Evolutionary conservation across 2,888 invertebrate species (phyloP), one percentile per base, ranked within the genome.

Genomic region (Brachynemurus nebulosus): DNA sequence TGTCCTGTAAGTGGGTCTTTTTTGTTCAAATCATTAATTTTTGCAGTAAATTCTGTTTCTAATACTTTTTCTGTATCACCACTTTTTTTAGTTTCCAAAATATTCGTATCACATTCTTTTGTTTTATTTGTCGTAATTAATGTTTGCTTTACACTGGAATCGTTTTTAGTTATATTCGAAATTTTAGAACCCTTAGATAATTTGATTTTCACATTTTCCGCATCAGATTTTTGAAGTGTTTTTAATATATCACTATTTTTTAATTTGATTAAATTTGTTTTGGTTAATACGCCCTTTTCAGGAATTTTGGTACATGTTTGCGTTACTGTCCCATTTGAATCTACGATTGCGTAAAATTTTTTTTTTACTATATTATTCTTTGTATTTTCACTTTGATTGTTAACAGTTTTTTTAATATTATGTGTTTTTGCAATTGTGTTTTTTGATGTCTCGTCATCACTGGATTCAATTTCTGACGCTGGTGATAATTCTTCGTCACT

Each of bases 401-500:
- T 23, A 9, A 14, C 16, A 23, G 18, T 20, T 12, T 14, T 19
- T 6, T 23, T 23, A 16, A 11, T 6, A n/a, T 25, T 20, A 20
- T n/a, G 12, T 39, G 18, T 9, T n/a, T 3, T 5, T n/a, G 14
- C 16, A 25, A 19, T 23, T 35, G 11, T 33, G 4, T 4, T 14
- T 6, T 16, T 19, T 12, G 4, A 8, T 5, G 39, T 16, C 39
- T 48, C 48, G 2, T 20, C 40, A 16, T 46, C 48, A 21, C 44
- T 48, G 5, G 44, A 44, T 12, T 48, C 48, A 16, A 44, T 21
- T 6, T 46, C 46, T 16, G 48, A 44, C 8, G 41, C 44, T 17
- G 48, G 48, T 12, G 48, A 48, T 27, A 48, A 33, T 39, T 48
- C 48, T 23, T 48, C 48, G 20, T 48, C 48, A 8, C 19, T 21